Conservation (phyloP, 2,113 vertebrate genomes). For the Pardalotus punctatus region DNA sequence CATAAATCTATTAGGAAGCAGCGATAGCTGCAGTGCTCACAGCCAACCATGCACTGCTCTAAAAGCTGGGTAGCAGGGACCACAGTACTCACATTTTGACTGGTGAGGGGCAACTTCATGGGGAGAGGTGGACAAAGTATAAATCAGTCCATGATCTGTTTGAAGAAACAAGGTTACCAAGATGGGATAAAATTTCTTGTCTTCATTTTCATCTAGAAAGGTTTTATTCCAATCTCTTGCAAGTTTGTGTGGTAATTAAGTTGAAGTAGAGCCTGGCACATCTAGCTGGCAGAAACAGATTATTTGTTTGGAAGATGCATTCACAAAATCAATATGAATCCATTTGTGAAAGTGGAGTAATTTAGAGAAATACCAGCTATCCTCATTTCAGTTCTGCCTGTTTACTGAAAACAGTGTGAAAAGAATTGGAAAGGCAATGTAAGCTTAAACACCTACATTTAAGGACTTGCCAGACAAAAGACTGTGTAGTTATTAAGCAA, state of each 20-base stretch:
- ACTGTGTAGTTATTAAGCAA: constrained; percentile 15
- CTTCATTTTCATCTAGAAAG: background rate
- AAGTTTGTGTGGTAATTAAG: constrained; percentile 68
- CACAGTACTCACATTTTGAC: background rate
- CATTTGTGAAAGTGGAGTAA: constrained; percentile 74
- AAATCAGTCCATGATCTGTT: background rate
- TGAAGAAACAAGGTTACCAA: background rate
- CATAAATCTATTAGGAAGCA: background rate
- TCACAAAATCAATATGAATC: constrained; percentile 80
- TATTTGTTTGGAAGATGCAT: constrained; percentile 72
- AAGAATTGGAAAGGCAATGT: constrained; percentile 35
- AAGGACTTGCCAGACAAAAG: constrained; percentile 22
- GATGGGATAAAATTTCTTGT: background rate
- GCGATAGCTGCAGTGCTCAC: background rate
- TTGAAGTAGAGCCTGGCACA: constrained; percentile 70
- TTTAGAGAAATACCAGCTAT: constrained; percentile 70
- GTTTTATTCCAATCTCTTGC: constrained; percentile 21
- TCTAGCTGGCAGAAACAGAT: constrained; percentile 74
- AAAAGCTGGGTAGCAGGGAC: background rate
- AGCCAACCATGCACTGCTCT: background rate
- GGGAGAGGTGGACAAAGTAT: background rate
- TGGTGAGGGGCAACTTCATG: background rate
- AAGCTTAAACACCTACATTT: constrained; percentile 7
- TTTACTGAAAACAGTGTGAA: constrained; percentile 59
- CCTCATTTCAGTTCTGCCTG: constrained; percentile 45